A percentile compares a stretch with the other conserved stretches of the same genome.
Conservation (phyloP, 2,888 invertebrate genomes). For the Megastigmus dorsalis region DNA sequence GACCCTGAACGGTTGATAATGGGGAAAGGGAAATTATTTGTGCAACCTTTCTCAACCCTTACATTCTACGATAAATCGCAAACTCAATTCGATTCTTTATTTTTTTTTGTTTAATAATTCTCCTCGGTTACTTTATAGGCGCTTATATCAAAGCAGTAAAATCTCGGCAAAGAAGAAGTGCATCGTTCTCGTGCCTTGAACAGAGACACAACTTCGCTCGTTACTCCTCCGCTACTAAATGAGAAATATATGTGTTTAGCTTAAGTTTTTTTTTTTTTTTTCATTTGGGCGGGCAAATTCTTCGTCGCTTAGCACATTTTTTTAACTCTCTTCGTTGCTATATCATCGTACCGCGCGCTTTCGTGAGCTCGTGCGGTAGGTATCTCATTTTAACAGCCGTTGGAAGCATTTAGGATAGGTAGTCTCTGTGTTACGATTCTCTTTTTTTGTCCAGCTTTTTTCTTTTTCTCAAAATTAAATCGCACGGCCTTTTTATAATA, state of each 20-base stretch:
- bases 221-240: slow-evolving; percentile 6
- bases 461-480: slow-evolving; percentile 38
- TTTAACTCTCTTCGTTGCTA: slow-evolving; percentile 19
- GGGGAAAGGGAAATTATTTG: slow-evolving; percentile 41
- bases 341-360: slow-evolving; percentile 37
- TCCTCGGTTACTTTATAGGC: slow-evolving; percentile 1
- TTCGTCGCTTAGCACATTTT: slow-evolving; percentile 49
- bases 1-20: slow-evolving; percentile 29
- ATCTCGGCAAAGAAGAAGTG: slow-evolving; percentile 20
- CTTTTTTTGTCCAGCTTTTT: slow-evolving; percentile 12
- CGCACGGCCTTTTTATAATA: slow-evolving; percentile 26
- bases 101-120: slow-evolving; percentile 26
- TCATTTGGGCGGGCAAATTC: slow-evolving; percentile 54
- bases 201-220: slow-evolving; percentile 17
- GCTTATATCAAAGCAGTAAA: slow-evolving; percentile 22
- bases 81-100: slow-evolving; percentile 56
- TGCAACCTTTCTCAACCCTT: slow-evolving; percentile 62
- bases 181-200: slow-evolving; percentile 2
- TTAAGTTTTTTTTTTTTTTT: slow-evolving; percentile 48
- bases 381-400: slow-evolving; percentile 55
- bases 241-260: slow-evolving; percentile 55
- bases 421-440: slow-evolving; percentile 56
- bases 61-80: slow-evolving; percentile 56
- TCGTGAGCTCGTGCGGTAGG: slow-evolving; percentile 37
- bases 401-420: slow-evolving; percentile 62